Base-by-base conservation (phyloP, 2,888 invertebrate genomes). In the Myathropa florea region DNA sequence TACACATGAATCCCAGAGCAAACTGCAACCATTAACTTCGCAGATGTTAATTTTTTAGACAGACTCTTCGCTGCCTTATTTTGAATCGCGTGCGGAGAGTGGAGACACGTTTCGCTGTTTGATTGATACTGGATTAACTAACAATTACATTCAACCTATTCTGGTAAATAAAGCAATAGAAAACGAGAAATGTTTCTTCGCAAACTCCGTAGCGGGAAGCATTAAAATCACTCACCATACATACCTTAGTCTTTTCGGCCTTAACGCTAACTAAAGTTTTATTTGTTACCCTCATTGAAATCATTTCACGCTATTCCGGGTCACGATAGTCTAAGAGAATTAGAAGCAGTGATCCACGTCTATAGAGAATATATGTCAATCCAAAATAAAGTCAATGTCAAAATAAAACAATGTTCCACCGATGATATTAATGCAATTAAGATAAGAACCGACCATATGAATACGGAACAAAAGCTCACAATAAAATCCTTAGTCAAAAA, bases 241-340 rank as follows among this genome's bases (percentile, higher is more conserved):
- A 12, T 79, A 63, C 26, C 14, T 61, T 14, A 61, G n/a, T 33
- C 33, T 61, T 30, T 61, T 61, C 14, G 61, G 61, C 21, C 30
- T 24, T n/a, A 26, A 59, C 18, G 36, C 65, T 6, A 72, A 36
- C 21, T 64, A 36, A 60, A 73, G 67, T 81, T 81, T 14, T 73
- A 59, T 53, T 28, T 81, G 14, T 23, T 65, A 3, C 67, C 67
- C 14, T 65, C 57, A 4, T 23, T 80, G n/a, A 21, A 24, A 23
- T 73, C 72, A 21, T 80, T 80, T 60, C 33, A 73, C 36, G 80
- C 67, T 14, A 80, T 73, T n/a, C 21, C 73, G 4, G 80, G 80
- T 26, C 55, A 80, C 26, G 72, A 80, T 30, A 80, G 55, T 23
- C 39, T 80, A 12, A 72, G 59, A 12, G 59, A 80, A 14, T 61